These are phyloP conservation scores for Crotalus tigris DNA, from an alignment of 2,113 vertebrate species.

Conservation along the genomic window DNA sequence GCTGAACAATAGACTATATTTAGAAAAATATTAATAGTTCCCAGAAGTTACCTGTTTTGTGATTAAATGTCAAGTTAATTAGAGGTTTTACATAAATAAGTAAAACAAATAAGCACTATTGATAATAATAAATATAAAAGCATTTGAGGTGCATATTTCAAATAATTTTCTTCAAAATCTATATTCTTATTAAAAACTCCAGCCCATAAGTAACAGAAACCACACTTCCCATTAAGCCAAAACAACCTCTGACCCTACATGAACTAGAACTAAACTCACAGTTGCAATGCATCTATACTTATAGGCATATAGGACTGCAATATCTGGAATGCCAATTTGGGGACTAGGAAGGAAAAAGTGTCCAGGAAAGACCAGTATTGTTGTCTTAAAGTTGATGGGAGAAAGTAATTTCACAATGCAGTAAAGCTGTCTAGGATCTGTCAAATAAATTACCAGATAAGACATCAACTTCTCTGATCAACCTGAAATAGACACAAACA, in stretches of 20 bases:
- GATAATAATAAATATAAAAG: background rate
- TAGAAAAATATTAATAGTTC: background rate
- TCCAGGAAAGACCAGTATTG: background rate
- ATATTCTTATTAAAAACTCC: background rate
- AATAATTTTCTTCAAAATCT: background rate
- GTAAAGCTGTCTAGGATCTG: constrained; percentile 32
- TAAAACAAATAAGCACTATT: background rate
- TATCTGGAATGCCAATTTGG: background rate
- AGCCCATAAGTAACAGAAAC: background rate
- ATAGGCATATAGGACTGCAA: background rate
- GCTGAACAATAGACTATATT: background rate
- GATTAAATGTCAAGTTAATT: background rate
- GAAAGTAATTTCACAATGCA: background rate
- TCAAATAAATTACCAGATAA: constrained; percentile 48
- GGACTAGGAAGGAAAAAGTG: too few relatives aligned
- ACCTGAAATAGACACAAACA: constrained; percentile 31
- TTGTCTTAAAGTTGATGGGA: background rate
- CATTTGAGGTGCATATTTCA: background rate
- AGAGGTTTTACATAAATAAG: background rate
- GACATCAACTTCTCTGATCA: constrained; percentile 49
- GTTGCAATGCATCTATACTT: background rate
- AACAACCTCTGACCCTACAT: background rate
- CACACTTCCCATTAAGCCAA: background rate
- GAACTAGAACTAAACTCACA: background rate
- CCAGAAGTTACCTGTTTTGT: background rate